Conservation (phyloP, 2,888 invertebrate species). For the Xanthia icteritia region DNA sequence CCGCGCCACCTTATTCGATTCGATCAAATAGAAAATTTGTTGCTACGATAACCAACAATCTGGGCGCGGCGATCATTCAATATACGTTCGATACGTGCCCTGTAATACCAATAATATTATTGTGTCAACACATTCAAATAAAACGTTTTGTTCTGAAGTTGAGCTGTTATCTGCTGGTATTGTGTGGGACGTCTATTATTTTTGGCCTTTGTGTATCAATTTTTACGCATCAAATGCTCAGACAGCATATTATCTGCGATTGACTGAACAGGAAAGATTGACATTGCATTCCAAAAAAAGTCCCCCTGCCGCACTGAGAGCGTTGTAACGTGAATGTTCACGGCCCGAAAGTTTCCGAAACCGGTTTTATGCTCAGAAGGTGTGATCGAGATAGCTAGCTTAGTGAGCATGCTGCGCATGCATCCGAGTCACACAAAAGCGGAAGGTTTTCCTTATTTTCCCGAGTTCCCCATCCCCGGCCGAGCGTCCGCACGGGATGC, state of each 20-base stretch:
- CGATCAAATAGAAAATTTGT: slow-evolving; percentile 83
- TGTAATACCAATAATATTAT: slow-evolving; percentile 56
- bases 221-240: slow-evolving; percentile 52
- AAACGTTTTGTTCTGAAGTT: slow-evolving; percentile 17
- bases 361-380: slow-evolving; percentile 64
- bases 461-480: slow-evolving; percentile 71
- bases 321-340: slow-evolving; percentile 69
- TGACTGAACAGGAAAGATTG: slow-evolving; percentile 71
- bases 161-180: neutral
- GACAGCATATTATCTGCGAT: slow-evolving; percentile 67
- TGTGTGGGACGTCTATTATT: neutral
- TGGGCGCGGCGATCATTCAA: slow-evolving; percentile 76
- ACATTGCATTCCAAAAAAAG: slow-evolving; percentile 70
- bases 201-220: slow-evolving; percentile 30
- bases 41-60: slow-evolving; percentile 79
- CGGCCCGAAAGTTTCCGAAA: slow-evolving; percentile 58
- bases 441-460: slow-evolving; percentile 81
- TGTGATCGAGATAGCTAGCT: slow-evolving; percentile 73
- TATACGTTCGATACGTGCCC: slow-evolving; percentile 65
- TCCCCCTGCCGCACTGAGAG: slow-evolving; percentile 67
- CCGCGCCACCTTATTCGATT: slow-evolving; percentile 78
- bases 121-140: slow-evolving; percentile 47
- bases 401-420: slow-evolving; percentile 73
- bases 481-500: slow-evolving; percentile 78
- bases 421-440: slow-evolving; percentile 77